Evolutionary conservation across 2,113 vertebrate species (phyloP).

Genomic region (Cercopithecus mona): DNA sequence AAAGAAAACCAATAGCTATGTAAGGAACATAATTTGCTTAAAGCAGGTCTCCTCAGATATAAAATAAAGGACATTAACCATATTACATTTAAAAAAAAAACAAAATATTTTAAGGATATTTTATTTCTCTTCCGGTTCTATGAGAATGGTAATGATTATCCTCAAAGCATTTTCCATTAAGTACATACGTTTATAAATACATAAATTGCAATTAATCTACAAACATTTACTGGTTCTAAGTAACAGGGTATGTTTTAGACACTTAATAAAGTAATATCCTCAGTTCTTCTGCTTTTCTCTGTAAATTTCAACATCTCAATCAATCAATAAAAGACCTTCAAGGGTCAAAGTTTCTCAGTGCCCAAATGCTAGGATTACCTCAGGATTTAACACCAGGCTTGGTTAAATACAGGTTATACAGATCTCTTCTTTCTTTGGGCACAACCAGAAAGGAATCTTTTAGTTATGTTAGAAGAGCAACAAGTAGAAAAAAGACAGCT

Average conservation of each 20-base stretch:
- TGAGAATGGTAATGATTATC: background rate
- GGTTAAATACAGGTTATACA: background rate
- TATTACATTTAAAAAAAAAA: too few relatives aligned
- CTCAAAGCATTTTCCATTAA: background rate
- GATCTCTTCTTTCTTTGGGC: background rate
- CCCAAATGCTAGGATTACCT: background rate
- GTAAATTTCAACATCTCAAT: slow-evolving; percentile 8
- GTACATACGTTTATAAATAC: background rate
- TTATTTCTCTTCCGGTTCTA: background rate
- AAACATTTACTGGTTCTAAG: background rate
- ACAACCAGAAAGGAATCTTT: background rate
- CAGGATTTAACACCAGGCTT: background rate
- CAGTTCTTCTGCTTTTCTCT: background rate
- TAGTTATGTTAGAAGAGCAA: background rate
- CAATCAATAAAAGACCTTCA: background rate
- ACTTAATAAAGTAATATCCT: background rate
- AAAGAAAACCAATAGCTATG: background rate
- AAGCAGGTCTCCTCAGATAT: background rate
- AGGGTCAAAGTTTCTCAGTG: background rate
- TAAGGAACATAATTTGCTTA: slow-evolving; percentile 6
- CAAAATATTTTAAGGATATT: background rate
- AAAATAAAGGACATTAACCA: background rate
- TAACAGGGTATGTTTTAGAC: background rate
- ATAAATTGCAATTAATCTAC: background rate
- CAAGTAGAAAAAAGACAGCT: background rate